A percentile compares a stretch with the other conserved stretches of the same genome.
Evolutionary conservation across 2,888 invertebrate species (phyloP).

Genomic region (Mylabris sibirica): DNA sequence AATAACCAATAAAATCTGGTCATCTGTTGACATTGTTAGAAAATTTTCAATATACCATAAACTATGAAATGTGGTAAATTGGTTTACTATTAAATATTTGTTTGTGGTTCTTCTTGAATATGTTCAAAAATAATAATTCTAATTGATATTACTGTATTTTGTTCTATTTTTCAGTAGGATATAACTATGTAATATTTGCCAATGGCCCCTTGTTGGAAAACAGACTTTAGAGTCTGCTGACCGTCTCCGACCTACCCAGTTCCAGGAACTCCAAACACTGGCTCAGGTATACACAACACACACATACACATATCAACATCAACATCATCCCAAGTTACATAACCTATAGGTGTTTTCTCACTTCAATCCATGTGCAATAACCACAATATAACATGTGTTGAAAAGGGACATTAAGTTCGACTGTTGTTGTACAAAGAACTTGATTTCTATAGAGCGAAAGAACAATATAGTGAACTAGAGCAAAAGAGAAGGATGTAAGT

Average conservation of each 20-base stretch:
- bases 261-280: slow-evolving; percentile 53
- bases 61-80: neutral
- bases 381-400: slow-evolving; percentile 13
- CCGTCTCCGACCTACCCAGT: slow-evolving; percentile 56
- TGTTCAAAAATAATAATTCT: neutral
- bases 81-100: slow-evolving; percentile 1
- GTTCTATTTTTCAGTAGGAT: neutral
- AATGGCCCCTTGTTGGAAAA: slow-evolving; percentile 31
- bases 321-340: slow-evolving; percentile 43
- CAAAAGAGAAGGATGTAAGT: neutral
- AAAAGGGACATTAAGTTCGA: slow-evolving; percentile 24
- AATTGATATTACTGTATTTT: neutral
- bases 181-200: neutral
- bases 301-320: neutral
- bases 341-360: slow-evolving; percentile 42
- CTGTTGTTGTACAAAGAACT: slow-evolving; percentile 22
- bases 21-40: neutral
- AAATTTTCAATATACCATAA: neutral
- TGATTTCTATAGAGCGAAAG: slow-evolving; percentile 17
- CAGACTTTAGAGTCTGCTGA: slow-evolving; percentile 51
- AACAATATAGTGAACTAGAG: neutral
- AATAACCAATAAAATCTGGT: slow-evolving; percentile 1
- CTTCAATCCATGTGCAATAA: slow-evolving; percentile 33
- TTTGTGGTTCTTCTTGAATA: slow-evolving; percentile 1
- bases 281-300: slow-evolving; percentile 45